Evolutionary conservation across 2,797 vertebrate species (phyloP).

Genomic region (Parauchenoglanis ngamensis): DNA sequence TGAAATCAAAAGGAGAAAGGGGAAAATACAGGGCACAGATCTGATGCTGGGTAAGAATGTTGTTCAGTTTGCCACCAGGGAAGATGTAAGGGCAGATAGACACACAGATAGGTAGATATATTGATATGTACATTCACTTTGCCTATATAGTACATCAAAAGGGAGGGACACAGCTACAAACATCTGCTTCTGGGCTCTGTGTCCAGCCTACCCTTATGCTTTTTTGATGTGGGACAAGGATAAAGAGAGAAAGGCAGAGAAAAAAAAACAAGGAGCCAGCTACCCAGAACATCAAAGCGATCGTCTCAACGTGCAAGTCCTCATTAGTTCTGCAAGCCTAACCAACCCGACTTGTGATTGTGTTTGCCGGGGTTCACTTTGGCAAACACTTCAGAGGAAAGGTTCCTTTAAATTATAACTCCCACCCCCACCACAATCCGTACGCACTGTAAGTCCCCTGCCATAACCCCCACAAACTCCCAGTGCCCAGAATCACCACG

Average conservation of each 20-base stretch:
- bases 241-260: constrained; percentile 72
- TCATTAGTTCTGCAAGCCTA: constrained; percentile 85
- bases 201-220: constrained; percentile 67
- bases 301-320: constrained; percentile 77
- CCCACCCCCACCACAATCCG: constrained; percentile 64
- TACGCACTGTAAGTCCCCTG: constrained; percentile 72
- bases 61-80: constrained; percentile 42
- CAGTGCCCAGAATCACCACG: constrained; percentile 56
- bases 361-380: constrained; percentile 81
- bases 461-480: constrained; percentile 56
- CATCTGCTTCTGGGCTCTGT: constrained; percentile 81
- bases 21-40: constrained; percentile 32
- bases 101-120: constrained; percentile 59
- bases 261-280: constrained; percentile 81
- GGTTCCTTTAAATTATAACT: constrained; percentile 80
- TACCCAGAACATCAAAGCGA: constrained; percentile 83
- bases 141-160: constrained; percentile 52
- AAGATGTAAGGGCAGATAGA: constrained; percentile 53
- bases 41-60: constrained; percentile 39
- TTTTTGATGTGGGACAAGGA: constrained; percentile 82
- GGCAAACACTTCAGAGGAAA: constrained; percentile 83
- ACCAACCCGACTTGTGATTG: constrained; percentile 81
- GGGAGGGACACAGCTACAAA: constrained; percentile 69
- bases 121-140: constrained; percentile 49
- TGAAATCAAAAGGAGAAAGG: constrained; percentile 64